Conservation (phyloP, 1,140 invertebrate species). For the Drosophila miranda region DNA sequence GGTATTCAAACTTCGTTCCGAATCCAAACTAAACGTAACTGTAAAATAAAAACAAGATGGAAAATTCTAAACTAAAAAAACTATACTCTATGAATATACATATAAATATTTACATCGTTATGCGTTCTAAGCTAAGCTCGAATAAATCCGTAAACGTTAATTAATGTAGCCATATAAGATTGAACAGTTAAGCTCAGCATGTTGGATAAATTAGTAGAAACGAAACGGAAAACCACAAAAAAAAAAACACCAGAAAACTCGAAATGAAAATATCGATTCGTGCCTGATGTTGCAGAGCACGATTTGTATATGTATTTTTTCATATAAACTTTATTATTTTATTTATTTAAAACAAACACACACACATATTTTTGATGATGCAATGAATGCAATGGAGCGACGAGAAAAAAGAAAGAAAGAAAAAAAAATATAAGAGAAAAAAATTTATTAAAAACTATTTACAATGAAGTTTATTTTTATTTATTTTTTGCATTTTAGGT, state of each 20-base stretch:
- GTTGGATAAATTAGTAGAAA: constrained; percentile 68
- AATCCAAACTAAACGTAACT: constrained; percentile 60
- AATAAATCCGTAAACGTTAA: constrained; percentile 72
- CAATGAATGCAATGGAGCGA: constrained; percentile 42
- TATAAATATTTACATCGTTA: constrained; percentile 73
- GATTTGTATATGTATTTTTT: constrained; percentile 71
- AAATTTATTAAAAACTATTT: constrained; percentile 69
- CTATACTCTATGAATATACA: constrained; percentile 37
- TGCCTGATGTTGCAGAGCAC: constrained; percentile 74
- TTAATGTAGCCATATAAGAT: constrained; percentile 63
- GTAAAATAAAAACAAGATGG: constrained; percentile 52
- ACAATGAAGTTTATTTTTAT: constrained; percentile 2
- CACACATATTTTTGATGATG: constrained; percentile 53
- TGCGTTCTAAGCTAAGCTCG: constrained; percentile 76
- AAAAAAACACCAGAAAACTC: constrained; percentile 34
- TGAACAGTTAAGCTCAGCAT: constrained; percentile 66
- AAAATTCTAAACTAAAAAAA: constrained; percentile 32
- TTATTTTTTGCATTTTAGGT: constrained; percentile 9
- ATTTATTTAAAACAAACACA: constrained; percentile 70
- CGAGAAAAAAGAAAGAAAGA: constrained; percentile 54
- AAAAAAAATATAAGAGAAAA: constrained; percentile 75
- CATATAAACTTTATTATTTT: constrained; percentile 74
- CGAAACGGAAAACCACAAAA: constrained; percentile 27
- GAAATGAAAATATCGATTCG: constrained; percentile 54
- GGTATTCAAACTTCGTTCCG: constrained; percentile 68